Base-by-base conservation (phyloP, 2,888 invertebrate genomes). In the Orchesella flavescens region DNA sequence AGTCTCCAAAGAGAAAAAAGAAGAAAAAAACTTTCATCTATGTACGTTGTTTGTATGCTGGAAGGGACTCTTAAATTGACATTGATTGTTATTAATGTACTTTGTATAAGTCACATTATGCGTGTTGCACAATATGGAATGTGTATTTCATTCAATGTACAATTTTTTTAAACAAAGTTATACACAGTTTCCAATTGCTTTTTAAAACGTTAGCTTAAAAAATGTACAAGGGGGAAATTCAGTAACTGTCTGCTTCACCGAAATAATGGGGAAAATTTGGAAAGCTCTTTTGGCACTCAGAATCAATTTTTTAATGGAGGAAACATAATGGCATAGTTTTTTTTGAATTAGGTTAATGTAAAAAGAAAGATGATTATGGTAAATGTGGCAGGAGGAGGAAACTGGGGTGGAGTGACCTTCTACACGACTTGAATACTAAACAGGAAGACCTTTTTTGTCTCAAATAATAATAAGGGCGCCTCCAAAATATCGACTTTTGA, bases 21-120 rank as follows among this genome's bases (percentile, higher is more conserved):
- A 46, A 13, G 57, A 19, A 57, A 21, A 49, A 1, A 49, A 15
- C 12, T n/a, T 12, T 12, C 49, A 2, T 49, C 44, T n/a, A 17
- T 55, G 13, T 12, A n/a, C 10, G 21, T 19, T 57, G n/a, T 57
- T 10, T n/a, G 57, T 57, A 57, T 57, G 12, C 24, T 23, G 23
- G 9, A 55, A 43, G 53, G 71, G 72, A 72, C 55, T 72, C 49
- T 21, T 15, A 79, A 79, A 79, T 79, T 79, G 79, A 79, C 79
- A 53, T 61, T 79, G 65, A 79, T 79, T 63, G 65, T 63, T 79
- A 79, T 72, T 72, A 65, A 79, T 79, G 78, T 57, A 44, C 71
- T 24, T 24, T 59, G 21, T 69, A 76, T n/a, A 76, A 65, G 34
- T 65, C 17, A 9, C 34, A 55, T 49, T 55, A 7, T 59, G 57